Evolutionary conservation across 92 coral and sea anemone species (phyloP).

Genomic region (Desmophyllum pertusum): DNA sequence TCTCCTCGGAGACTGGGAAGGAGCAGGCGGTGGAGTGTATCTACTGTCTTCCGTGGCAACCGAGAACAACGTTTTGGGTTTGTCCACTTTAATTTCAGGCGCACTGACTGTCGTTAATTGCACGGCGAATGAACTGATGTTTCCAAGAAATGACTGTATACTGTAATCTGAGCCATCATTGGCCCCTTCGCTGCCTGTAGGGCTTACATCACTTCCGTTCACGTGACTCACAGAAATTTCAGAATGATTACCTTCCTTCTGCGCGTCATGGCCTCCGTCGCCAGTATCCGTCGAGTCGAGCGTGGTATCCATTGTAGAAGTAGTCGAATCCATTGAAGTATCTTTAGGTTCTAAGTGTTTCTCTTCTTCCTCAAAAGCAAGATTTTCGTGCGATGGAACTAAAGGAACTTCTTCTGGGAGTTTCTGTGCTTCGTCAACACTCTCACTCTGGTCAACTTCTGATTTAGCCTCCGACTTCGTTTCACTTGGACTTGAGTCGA

Average conservation of each 20-base stretch:
- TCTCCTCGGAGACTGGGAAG: conserved; percentile 25
- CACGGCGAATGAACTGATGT: conserved; percentile 27
- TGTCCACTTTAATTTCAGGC: conserved; percentile 43
- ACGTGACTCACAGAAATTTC: conserved; percentile 27
- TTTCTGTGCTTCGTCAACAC: not conserved
- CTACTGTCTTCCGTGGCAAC: conserved; percentile 13
- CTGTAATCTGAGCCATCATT: not conserved
- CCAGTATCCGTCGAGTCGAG: conserved; percentile 10
- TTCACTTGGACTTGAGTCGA: conserved; percentile 41
- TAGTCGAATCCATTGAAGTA: conserved; percentile 19
- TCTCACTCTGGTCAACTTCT: not conserved
- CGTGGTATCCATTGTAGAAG: conserved; percentile 27
- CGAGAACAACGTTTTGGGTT: conserved; percentile 37
- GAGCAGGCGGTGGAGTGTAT: not conserved
- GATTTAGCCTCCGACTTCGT: conserved; percentile 40
- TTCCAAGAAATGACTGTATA: conserved; percentile 15
- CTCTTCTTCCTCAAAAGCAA: conserved; percentile 39
- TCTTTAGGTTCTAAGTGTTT: conserved; percentile 17
- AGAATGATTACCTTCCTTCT: conserved; percentile 18
- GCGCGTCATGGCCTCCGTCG: not conserved
- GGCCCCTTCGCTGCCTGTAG: not conserved
- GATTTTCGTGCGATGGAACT: conserved; percentile 35
- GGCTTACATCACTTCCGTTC: conserved; percentile 20
- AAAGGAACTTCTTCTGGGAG: conserved; percentile 8
- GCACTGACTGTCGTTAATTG: not conserved